Evolutionary conservation across 2,797 vertebrate species (phyloP).

Genomic region (Macroramphosus scolopax): DNA sequence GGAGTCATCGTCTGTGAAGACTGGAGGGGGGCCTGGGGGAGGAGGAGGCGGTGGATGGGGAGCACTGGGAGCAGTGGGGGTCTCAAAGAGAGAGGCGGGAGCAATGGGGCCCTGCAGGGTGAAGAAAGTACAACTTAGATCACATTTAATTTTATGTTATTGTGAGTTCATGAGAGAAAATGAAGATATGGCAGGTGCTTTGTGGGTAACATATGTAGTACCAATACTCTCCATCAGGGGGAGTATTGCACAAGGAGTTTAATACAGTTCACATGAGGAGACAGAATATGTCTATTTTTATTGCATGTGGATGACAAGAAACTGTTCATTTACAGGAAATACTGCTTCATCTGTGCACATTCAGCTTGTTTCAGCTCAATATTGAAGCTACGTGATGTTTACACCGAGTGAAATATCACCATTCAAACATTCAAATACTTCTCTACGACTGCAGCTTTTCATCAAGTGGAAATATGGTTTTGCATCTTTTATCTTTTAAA

Average conservation of each 20-base stretch:
- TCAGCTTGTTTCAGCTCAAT: no score
- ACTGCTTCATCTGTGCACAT: no score
- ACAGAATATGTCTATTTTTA: neutral
- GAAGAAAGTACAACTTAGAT: conserved; percentile 5
- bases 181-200: neutral
- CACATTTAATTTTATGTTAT: neutral
- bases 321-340: no score
- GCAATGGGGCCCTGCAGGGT: conserved; percentile 77
- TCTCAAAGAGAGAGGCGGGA: conserved; percentile 66
- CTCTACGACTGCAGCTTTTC: neutral
- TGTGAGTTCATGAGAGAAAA: conserved; percentile 7
- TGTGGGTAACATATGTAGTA: conserved; percentile 18
- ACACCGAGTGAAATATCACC: neutral
- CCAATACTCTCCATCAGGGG: conserved; percentile 55
- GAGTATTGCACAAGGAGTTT: conserved; percentile 45
- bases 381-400: neutral
- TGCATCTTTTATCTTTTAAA: neutral
- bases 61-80: conserved; percentile 49
- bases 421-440: no score
- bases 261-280: neutral
- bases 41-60: conserved; percentile 81
- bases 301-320: no score
- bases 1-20: conserved; percentile 66
- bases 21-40: conserved; percentile 84
- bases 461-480: neutral